Evolutionary conservation across 2,888 invertebrate genomes (phyloP), one percentile per base, ranked within the genome.

Genomic region (Drosophila gaucha): DNA sequence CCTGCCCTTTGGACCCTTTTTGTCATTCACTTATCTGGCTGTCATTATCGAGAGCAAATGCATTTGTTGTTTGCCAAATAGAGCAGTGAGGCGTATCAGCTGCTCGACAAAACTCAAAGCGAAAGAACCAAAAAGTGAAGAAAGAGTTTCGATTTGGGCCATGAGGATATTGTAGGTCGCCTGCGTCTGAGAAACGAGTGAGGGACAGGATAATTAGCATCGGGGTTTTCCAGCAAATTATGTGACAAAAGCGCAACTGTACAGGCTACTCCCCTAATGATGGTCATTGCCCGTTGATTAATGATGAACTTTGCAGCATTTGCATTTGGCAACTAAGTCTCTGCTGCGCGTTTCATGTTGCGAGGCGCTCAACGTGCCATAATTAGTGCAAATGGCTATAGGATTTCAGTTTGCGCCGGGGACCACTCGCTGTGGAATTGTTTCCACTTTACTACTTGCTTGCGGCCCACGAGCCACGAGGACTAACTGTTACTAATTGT

Each of bases 381-480:
- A 79, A 84, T 86, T 80, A 80, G 85, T 63, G 12, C 35, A 31
- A 64, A 49, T 10, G 18, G 58, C 39, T 20, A 36, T 22, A 51
- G 20, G 46, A 46, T 22, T 31, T 46, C 20, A 31, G 31, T 30
- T 18, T 38, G 49, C 3, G 38, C 26, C 49, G 30, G 36, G 67
- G 87, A 88, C 82, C 82, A 57, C 82, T 86, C 49, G 47, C 82
- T 87, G 82, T 59, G 82, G 67, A 60, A 82, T 85, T 82, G 86
- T 80, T 16, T n/a, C n/a, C n/a, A n/a, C n/a, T n/a, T n/a, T n/a
- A n/a, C n/a, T n/a, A n/a, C n/a, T 18, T 24, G 4, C 20, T 12
- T 20, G 35, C 20, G 6, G 4, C 16, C 50, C 73, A 76, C 65
- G 59, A 74, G 75, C 75, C 78, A 79, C 36, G 63, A 2, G 0